A percentile compares a stretch with the other conserved stretches of the same genome.
phyloP scores from a whole-genome alignment of 64 coral and sea anemone genomes.

The Montipora cactus region DNA sequence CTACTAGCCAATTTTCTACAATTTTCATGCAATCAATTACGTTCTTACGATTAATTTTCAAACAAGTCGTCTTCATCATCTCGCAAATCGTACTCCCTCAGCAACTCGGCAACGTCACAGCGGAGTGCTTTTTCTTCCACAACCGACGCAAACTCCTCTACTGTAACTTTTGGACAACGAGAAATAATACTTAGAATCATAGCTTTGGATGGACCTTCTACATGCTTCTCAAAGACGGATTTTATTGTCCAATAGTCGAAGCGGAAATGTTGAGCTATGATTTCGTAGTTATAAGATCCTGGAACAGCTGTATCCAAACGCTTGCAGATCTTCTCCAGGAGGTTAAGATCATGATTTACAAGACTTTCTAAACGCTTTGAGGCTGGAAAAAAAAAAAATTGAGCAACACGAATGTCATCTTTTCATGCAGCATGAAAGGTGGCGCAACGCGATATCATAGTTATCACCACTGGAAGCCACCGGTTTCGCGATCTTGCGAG shows the following conservation, averaged over 20 bases:
- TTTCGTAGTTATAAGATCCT: not conserved
- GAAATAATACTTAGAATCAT: not conserved
- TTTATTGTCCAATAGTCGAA: not conserved
- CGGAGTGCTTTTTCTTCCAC: not conserved
- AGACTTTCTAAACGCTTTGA: not conserved
- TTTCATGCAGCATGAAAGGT: too few relatives aligned
- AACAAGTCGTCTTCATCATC: too few relatives aligned
- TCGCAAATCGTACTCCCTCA: not conserved
- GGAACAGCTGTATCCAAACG: not conserved
- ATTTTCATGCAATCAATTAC: too few relatives aligned
- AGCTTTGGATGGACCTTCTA: not conserved
- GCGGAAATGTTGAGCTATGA: not conserved
- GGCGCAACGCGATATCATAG: too few relatives aligned
- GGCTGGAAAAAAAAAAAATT: not conserved
- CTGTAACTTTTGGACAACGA: not conserved
- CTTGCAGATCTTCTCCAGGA: not conserved
- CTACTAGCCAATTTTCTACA: too few relatives aligned
- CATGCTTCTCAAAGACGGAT: not conserved
- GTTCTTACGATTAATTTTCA: too few relatives aligned
- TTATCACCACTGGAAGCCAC: too few relatives aligned
- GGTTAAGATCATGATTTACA: not conserved
- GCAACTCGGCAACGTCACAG: not conserved
- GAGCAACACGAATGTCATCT: too few relatives aligned
- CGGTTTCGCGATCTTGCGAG: too few relatives aligned
- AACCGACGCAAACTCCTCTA: not conserved